These are phyloP conservation scores for Cryptus armator DNA, from an alignment of 2,888 invertebrate genomes.

Conservation along the genomic window DNA sequence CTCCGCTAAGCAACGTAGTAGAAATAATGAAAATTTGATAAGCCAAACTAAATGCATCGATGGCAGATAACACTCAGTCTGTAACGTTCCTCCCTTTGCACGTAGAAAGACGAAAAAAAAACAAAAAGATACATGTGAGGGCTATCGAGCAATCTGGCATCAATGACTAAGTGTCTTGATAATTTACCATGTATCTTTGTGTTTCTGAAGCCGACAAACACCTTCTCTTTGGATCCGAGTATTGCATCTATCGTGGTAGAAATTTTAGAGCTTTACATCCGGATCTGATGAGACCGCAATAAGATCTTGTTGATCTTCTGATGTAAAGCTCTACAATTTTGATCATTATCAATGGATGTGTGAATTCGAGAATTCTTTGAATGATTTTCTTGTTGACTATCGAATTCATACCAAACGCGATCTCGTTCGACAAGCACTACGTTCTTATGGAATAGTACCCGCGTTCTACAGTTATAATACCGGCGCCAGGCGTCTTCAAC, in stretches of 20 bases:
- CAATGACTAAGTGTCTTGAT: background rate
- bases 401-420: background rate
- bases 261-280: too few relatives aligned
- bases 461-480: constrained; percentile 48
- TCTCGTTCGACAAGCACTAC: constrained; percentile 36
- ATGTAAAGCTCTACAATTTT: background rate
- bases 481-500: constrained; percentile 52
- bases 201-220: background rate
- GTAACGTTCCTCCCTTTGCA: background rate
- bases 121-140: background rate
- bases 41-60: background rate
- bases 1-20: background rate
- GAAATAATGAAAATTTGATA: background rate
- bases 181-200: background rate
- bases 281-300: background rate
- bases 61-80: background rate
- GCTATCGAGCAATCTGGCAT: background rate
- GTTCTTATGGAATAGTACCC: constrained; percentile 12
- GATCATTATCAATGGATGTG: background rate
- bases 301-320: background rate
- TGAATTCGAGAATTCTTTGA: background rate
- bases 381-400: background rate
- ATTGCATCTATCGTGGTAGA: background rate
- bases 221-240: background rate
- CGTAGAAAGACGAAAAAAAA: background rate